phyloP scores from a whole-genome alignment of 2,888 invertebrate genomes.

The Tinea trinotella region DNA sequence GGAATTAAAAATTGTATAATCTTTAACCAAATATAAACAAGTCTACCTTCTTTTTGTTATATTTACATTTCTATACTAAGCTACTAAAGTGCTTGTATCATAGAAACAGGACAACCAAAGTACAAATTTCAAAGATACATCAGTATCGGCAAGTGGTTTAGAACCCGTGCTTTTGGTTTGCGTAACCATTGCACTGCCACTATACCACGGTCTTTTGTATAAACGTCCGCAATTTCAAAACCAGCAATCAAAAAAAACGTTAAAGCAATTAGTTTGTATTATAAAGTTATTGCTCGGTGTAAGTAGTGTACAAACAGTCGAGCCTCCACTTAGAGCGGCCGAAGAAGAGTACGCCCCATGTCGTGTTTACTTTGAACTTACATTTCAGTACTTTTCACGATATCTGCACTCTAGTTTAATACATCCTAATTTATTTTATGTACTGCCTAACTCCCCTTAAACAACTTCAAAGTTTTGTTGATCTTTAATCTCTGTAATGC shows the following conservation, averaged over 20 bases:
- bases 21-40: too few relatives aligned
- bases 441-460: not conserved
- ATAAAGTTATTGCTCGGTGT: slow-evolving; percentile 14
- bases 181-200: too few relatives aligned
- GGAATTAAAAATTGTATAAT: too few relatives aligned
- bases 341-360: not conserved
- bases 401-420: not conserved
- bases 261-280: slow-evolving; percentile 17
- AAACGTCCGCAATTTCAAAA: too few relatives aligned
- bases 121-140: too few relatives aligned
- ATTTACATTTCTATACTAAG: too few relatives aligned
- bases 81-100: too few relatives aligned
- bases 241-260: slow-evolving; percentile 3
- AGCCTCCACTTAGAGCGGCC: not conserved
- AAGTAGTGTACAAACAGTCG: slow-evolving; percentile 12
- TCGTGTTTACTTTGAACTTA: slow-evolving; percentile 15
- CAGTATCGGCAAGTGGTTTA: too few relatives aligned
- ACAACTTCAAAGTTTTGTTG: not conserved
- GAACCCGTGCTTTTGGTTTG: too few relatives aligned
- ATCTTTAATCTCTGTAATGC: not conserved
- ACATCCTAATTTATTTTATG: not conserved
- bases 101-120: too few relatives aligned
- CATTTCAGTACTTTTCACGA: slow-evolving; percentile 8
- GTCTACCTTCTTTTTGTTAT: too few relatives aligned
- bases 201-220: too few relatives aligned